These are phyloP conservation scores for Archaeoteleia sp. DNA, from an alignment of 2,888 invertebrate genomes.

Conservation along the genomic window DNA sequence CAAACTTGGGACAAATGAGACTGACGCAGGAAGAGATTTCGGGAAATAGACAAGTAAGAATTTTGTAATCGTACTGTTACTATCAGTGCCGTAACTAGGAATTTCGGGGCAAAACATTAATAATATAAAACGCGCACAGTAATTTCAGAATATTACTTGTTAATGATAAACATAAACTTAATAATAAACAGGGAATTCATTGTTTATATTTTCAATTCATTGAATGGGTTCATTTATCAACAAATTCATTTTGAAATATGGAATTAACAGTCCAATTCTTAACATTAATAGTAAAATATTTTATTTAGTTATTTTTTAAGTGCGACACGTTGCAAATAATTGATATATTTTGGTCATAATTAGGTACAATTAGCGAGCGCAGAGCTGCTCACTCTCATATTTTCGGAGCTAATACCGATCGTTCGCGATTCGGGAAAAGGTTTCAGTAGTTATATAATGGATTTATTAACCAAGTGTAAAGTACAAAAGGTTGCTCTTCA, in stretches of 20 bases:
- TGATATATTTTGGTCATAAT: too few species aligned
- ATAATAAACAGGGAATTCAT: too few species aligned
- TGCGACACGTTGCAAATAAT: too few species aligned
- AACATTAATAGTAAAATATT: too few species aligned
- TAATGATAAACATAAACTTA: too few species aligned
- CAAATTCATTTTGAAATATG: too few species aligned
- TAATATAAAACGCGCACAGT: too few species aligned
- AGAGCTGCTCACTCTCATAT: constrained; percentile 83
- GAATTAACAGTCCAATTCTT: too few species aligned
- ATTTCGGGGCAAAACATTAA: too few species aligned
- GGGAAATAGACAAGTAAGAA: constrained; percentile 80
- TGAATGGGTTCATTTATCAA: background rate
- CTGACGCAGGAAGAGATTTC: constrained; percentile 82
- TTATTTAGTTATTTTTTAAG: background rate
- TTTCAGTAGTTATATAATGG: constrained; percentile 85
- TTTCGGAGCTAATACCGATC: constrained; percentile 83
- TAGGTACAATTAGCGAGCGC: constrained; percentile 85
- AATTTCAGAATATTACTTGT: too few species aligned
- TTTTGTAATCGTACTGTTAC: background rate
- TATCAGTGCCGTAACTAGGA: too few species aligned
- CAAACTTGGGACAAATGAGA: constrained; percentile 81
- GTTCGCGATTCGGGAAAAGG: constrained; percentile 86
- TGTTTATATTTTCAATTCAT: too few species aligned
- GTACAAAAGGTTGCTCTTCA: constrained; percentile 89
- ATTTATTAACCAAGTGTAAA: constrained; percentile 85